A percentile compares a stretch with the other conserved stretches of the same genome.
Evolutionary conservation across 2,797 vertebrate species (phyloP).

Genomic region (Rhyacichthys aspro): DNA sequence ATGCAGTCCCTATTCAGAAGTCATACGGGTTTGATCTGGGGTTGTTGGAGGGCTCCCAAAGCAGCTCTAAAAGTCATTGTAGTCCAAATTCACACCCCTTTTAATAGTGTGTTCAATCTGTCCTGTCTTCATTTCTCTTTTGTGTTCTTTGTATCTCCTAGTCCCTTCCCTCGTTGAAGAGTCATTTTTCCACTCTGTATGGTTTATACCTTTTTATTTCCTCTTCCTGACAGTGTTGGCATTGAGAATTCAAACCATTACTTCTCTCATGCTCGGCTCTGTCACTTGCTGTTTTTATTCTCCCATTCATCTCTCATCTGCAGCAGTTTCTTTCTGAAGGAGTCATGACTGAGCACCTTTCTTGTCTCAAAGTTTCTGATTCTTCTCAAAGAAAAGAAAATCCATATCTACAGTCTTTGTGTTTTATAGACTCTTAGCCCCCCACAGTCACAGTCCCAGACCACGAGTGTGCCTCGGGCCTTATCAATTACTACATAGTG

Average conservation of each 20-base stretch:
- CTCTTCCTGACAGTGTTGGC: conserved; percentile 19
- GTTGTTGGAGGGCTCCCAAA: not conserved
- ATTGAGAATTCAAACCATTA: conserved; percentile 32
- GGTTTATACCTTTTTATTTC: not conserved
- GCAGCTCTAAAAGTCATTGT: not conserved
- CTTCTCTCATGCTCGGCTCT: conserved; percentile 37
- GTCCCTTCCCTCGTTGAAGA: not conserved
- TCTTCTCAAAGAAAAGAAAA: conserved; percentile 14
- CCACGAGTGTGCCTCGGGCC: conserved; percentile 31
- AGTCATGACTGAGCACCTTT: conserved; percentile 20
- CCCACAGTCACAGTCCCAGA: conserved; percentile 32
- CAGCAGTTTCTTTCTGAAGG: conserved; percentile 20
- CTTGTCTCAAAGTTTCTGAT: conserved; percentile 15
- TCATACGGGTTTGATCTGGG: too few relatives aligned
- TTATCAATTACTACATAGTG: conserved; percentile 58
- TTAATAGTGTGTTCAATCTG: conserved; percentile 2
- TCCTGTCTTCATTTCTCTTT: conserved; percentile 19
- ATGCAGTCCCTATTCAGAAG: too few relatives aligned
- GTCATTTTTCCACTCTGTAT: conserved; percentile 1
- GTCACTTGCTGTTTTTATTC: conserved; percentile 36
- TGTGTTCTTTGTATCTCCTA: not conserved
- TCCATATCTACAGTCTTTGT: not conserved
- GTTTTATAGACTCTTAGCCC: conserved; percentile 31
- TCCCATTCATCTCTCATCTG: conserved; percentile 46
- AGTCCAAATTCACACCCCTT: not conserved